A percentile compares a stretch with the other conserved stretches of the same genome.
These are phyloP conservation scores for Tetrao urogallus DNA, from an alignment of 2,113 vertebrate genomes.

Conservation along the genomic window DNA sequence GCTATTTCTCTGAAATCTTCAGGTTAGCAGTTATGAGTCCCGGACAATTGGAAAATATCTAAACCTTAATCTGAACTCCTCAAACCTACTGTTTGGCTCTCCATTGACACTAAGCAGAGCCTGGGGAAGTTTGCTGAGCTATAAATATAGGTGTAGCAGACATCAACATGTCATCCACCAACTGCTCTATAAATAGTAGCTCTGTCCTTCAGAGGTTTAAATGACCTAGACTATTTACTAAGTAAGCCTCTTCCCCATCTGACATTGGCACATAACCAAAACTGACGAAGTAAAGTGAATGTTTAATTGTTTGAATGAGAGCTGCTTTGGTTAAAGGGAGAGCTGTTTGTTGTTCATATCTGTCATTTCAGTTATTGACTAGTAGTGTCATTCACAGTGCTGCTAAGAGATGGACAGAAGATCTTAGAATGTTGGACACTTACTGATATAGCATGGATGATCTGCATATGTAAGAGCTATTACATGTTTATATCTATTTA, in stretches of 20 bases:
- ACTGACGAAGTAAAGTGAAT: not conserved
- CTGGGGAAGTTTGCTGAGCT: not conserved
- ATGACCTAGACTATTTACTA: not conserved
- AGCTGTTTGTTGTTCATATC: not conserved
- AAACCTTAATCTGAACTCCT: not conserved
- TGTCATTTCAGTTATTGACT: not conserved
- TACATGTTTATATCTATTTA: not conserved
- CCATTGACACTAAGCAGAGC: not conserved
- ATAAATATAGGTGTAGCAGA: not conserved
- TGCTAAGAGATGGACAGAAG: not conserved
- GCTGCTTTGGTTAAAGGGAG: not conserved
- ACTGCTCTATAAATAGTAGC: not conserved
- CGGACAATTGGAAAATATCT: not conserved
- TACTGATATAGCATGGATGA: not conserved
- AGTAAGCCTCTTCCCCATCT: not conserved
- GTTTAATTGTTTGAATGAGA: not conserved
- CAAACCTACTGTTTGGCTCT: not conserved
- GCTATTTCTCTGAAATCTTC: not conserved
- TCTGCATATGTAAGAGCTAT: not conserved
- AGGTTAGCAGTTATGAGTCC: not conserved
- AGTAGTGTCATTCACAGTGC: not conserved
- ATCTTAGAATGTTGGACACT: not conserved
- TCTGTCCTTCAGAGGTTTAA: not conserved
- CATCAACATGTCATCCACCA: not conserved
- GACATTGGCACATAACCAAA: not conserved